A percentile compares a stretch with the other conserved stretches of the same genome.
Evolutionary conservation across 2,888 invertebrate species (phyloP).

Genomic region (Plagiodera versicolora): DNA sequence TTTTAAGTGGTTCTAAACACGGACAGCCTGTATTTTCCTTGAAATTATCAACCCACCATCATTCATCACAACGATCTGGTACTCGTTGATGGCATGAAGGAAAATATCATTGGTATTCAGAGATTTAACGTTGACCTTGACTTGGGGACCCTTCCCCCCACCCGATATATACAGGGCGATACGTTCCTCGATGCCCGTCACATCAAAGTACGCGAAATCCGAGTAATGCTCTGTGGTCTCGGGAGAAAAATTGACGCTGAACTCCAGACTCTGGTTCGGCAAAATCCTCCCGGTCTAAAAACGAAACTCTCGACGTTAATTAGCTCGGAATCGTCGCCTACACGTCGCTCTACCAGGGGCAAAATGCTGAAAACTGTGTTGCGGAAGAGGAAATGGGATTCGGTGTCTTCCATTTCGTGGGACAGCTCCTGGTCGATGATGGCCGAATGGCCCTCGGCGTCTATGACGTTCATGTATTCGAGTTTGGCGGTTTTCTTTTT

Average conservation of each 20-base stretch:
- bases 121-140: slow-evolving; percentile 60
- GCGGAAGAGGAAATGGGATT: slow-evolving; percentile 47
- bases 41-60: slow-evolving; percentile 53
- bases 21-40: slow-evolving; percentile 66
- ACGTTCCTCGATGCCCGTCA: slow-evolving; percentile 60
- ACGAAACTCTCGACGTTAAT: too few species aligned
- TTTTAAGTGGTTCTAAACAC: too few species aligned
- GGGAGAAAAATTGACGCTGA: slow-evolving; percentile 62
- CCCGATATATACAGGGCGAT: slow-evolving; percentile 60
- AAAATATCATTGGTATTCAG: slow-evolving; percentile 63
- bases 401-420: slow-evolving; percentile 50
- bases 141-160: slow-evolving; percentile 61
- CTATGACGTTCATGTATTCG: slow-evolving; percentile 44
- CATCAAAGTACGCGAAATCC: slow-evolving; percentile 61
- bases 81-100: slow-evolving; percentile 61
- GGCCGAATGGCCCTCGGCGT: slow-evolving; percentile 43
- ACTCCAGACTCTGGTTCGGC: slow-evolving; percentile 59
- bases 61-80: slow-evolving; percentile 63
- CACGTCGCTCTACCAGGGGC: too few species aligned
- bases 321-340: too few species aligned
- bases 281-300: slow-evolving; percentile 62
- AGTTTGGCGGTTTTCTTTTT: slow-evolving; percentile 39
- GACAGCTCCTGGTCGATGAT: slow-evolving; percentile 53
- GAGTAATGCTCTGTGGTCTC: slow-evolving; percentile 57
- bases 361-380: slow-evolving; percentile 31